Evolutionary conservation across 2,888 invertebrate genomes (phyloP), one percentile per base, ranked within the genome.

Genomic region (Leistus spinibarbis): DNA sequence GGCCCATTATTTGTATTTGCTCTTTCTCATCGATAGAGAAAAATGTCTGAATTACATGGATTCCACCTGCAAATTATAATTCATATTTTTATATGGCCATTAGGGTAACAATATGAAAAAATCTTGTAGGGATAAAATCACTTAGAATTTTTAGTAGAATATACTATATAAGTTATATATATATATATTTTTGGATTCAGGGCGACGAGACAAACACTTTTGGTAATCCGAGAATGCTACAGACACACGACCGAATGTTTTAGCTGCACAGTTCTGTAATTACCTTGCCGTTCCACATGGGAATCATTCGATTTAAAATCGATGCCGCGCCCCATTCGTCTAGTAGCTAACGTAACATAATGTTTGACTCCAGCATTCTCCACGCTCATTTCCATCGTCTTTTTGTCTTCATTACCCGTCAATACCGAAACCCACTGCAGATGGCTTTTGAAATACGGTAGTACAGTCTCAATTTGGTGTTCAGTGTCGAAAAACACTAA

Each of bases 251-350:
- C 7, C 40, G 40, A 40, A 40, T 40, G 7, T 40, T n/a, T n/a
- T 10, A 40, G 5, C 2, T 13, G 1, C 13, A 4, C 13, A 10
- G 1, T 1, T 40, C 40, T 5, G 0, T 4, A 40, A n/a, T 57
- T 69, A 69, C 69, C 69, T 57, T 24, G 24, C 9, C 27, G 4
- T 53, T 70, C 70, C 13, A 70, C 63, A 53, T 60, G 40, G 19
- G 69, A 69, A 20, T 63, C 63, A 19, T 63, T 70, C 17, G 70
- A 70, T 17, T 70, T 23, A 22, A 70, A 70, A 40, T 70, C 70
- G 0, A 70, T 63, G 3, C 70, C 70, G 4, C 70, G 23, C 0
- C 70, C 70, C 70, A 70, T 70, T 5, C 63, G 19, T 40, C 70
- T 23, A 13, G 70, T 70, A 54, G 70, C 27, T 17, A 70, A 54